Percentiles rank a stretch among this genome's conserved stretches.
Conservation (phyloP, 2,888 invertebrate genomes). For the Tiliacea aurago region DNA sequence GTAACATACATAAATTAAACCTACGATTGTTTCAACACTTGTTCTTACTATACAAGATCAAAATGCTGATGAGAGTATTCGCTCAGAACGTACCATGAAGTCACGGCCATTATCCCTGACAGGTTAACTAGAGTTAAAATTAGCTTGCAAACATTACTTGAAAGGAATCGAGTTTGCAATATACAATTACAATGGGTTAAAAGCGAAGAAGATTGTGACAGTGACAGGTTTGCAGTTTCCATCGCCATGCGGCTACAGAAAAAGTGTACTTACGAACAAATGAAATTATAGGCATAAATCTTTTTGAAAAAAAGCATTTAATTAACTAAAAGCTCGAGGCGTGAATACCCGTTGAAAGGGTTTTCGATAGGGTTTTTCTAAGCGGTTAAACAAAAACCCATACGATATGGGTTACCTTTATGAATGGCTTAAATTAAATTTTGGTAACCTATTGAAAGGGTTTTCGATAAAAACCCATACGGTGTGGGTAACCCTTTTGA, state of each 20-base stretch:
- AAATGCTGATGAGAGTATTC: conserved; percentile 27
- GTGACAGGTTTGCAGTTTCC: conserved; percentile 30
- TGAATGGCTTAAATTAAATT: no score
- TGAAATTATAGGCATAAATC: no score
- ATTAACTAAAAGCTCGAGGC: no score
- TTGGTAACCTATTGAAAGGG: no score
- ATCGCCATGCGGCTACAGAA: conserved; percentile 14
- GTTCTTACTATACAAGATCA: conserved; percentile 31
- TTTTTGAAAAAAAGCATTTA: no score
- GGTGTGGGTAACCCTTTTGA: no score
- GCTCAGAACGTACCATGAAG: conserved; percentile 37
- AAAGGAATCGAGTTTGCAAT: conserved; percentile 37
- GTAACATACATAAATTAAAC: conserved; percentile 42
- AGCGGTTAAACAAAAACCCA: no score
- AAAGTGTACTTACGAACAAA: conserved; percentile 19
- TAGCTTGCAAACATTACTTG: conserved; percentile 33
- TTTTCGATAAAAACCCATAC: no score
- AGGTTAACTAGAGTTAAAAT: conserved; percentile 54
- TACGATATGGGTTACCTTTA: no score
- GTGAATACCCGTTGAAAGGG: no score
- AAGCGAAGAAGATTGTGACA: conserved; percentile 49
- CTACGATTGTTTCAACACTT: conserved; percentile 46
- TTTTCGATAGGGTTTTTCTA: no score
- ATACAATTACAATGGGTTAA: conserved; percentile 46
- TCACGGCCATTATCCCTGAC: conserved; percentile 48